These are phyloP conservation scores for Gallinago jamesoni DNA, from an alignment of 2,113 vertebrate genomes.

Conservation along the genomic window DNA sequence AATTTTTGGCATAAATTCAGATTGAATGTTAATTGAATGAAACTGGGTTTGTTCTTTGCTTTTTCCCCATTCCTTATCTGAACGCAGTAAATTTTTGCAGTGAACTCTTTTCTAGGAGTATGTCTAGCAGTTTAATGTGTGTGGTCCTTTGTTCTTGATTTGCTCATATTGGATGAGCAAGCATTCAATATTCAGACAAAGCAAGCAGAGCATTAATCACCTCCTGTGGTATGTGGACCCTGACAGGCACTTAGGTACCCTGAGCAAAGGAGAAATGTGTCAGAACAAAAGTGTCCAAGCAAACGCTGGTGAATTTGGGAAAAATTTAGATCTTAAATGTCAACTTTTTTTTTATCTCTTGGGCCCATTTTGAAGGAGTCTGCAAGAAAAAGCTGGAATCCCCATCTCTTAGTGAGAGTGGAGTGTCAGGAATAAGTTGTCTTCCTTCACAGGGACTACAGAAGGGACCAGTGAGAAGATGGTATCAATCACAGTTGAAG, in stretches of 20 bases:
- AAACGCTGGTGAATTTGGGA: not conserved
- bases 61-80: not conserved
- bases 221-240: not conserved
- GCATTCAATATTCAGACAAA: not conserved
- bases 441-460: not conserved
- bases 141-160: constrained; percentile 1
- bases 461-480: not conserved
- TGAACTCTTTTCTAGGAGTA: not conserved
- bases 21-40: not conserved
- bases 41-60: not conserved
- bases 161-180: not conserved
- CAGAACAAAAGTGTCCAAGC: not conserved
- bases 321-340: not conserved
- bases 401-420: not conserved
- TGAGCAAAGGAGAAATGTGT: not conserved
- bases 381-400: not conserved
- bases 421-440: not conserved
- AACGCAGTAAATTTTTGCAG: not conserved
- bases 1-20: not conserved
- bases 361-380: rapidly evolving
- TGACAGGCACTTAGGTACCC: not conserved
- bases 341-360: not conserved
- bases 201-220: not conserved
- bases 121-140: not conserved
- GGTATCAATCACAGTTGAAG: constrained; percentile 28